Evolutionary conservation across 2,888 invertebrate species (phyloP).

Genomic region (Chymomyza fuscimana): DNA sequence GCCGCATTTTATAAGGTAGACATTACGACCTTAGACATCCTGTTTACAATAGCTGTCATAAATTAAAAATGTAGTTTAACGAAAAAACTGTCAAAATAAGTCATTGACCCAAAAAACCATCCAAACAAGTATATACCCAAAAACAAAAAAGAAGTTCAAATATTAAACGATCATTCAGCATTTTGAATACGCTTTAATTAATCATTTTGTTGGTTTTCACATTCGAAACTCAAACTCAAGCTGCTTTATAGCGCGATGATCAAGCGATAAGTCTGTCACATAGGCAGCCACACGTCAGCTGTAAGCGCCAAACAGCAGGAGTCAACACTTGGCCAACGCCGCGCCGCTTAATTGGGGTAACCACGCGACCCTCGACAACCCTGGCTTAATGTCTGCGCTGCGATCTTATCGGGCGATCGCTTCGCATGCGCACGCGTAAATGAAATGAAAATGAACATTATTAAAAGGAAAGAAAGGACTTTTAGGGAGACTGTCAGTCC

Average conservation of each 20-base stretch:
- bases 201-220: constrained; percentile 48
- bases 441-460: constrained; percentile 78
- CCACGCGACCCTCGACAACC: constrained; percentile 46
- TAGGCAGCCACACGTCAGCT: constrained; percentile 77
- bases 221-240: neutral
- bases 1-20: no score
- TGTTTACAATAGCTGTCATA: constrained; percentile 44
- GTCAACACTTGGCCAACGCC: constrained; percentile 60
- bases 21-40: neutral
- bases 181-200: constrained; percentile 63
- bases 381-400: constrained; percentile 1
- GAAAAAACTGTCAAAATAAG: constrained; percentile 40
- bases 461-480: constrained; percentile 50
- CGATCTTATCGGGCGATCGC: constrained; percentile 53
- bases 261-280: constrained; percentile 72
- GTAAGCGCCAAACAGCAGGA: constrained; percentile 77
- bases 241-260: constrained; percentile 54
- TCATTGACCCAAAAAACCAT: constrained; percentile 28
- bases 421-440: constrained; percentile 65
- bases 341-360: constrained; percentile 49
- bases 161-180: constrained; percentile 78
- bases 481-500: neutral
- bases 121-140: neutral
- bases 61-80: constrained; percentile 57
- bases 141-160: constrained; percentile 13